phyloP scores from a whole-genome alignment of 2,888 invertebrate genomes.

The Noctua pronuba region DNA sequence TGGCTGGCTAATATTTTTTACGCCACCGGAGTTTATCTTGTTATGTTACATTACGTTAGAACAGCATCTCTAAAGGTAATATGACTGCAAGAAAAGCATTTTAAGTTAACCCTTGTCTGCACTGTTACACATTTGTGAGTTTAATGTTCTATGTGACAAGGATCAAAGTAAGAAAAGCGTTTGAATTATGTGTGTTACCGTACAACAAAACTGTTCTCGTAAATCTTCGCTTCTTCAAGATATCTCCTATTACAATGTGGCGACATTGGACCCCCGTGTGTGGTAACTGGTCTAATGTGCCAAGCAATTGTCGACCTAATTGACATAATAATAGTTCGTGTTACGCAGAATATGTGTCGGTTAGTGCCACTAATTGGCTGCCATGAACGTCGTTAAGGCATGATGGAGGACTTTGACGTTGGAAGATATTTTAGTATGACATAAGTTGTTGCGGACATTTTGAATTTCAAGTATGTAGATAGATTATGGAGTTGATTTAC shows the following conservation, averaged over 20 bases:
- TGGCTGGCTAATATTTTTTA: not conserved
- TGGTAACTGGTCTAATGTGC: conserved; percentile 30
- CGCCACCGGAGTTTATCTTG: not conserved
- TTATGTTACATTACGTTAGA: not conserved
- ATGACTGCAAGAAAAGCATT: not conserved
- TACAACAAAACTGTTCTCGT: not conserved
- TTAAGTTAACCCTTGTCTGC: not conserved
- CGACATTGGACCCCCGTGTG: conserved; percentile 6
- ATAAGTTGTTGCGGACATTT: conserved; percentile 19
- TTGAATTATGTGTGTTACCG: not conserved
- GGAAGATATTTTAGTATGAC: conserved; percentile 38
- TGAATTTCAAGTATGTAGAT: not conserved
- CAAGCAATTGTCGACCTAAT: conserved; percentile 46
- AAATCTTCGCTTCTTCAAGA: conserved; percentile 7
- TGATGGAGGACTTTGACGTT: conserved; percentile 40
- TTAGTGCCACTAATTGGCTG: conserved; percentile 53
- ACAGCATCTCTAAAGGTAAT: not conserved
- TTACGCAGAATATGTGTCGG: conserved; percentile 41
- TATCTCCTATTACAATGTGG: conserved; percentile 33
- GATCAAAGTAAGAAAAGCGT: not conserved
- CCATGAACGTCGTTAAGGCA: conserved; percentile 35
- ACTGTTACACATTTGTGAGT: not conserved
- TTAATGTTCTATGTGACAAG: not conserved
- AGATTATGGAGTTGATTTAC: not conserved
- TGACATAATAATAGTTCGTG: conserved; percentile 50